These are phyloP conservation scores for Plebejus argus DNA, from an alignment of 2,888 invertebrate species.

Conservation along the genomic window DNA sequence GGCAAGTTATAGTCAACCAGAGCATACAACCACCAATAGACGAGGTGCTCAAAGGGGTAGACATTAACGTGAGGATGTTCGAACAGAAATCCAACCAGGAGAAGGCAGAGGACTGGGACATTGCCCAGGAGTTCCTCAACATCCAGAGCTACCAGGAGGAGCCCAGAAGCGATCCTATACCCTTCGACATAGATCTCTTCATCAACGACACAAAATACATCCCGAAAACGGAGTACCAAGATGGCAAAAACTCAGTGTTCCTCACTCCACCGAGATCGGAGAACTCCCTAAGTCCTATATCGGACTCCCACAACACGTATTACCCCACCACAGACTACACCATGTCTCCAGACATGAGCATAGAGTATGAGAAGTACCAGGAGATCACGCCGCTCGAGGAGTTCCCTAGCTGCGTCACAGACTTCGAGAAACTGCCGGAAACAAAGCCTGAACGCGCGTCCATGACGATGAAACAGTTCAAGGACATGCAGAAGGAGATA, in stretches of 20 bases:
- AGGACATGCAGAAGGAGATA: constrained; percentile 67
- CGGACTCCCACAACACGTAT: constrained; percentile 51
- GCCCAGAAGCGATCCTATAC: background rate
- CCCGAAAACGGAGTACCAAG: constrained; percentile 32
- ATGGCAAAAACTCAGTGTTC: constrained; percentile 45
- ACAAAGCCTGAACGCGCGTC: constrained; percentile 34
- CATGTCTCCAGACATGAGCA: constrained; percentile 54
- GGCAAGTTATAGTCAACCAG: constrained; percentile 60
- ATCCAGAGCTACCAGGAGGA: background rate
- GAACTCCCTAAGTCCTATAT: constrained; percentile 58
- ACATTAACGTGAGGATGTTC: constrained; percentile 51
- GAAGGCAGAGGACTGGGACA: constrained; percentile 48
- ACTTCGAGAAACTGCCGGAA: constrained; percentile 37
- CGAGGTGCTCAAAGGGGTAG: constrained; percentile 50
- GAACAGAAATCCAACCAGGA: constrained; percentile 52
- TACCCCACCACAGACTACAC: constrained; percentile 55
- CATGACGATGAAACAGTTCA: constrained; percentile 56
- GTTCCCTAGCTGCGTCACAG: constrained; percentile 42
- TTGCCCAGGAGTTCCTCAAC: constrained; percentile 54
- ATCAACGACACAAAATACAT: background rate
- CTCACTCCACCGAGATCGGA: constrained; percentile 66
- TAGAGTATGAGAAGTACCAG: constrained; percentile 64
- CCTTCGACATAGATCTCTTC: constrained; percentile 5
- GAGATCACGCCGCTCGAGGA: constrained; percentile 54
- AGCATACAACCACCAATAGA: constrained; percentile 51